Evolutionary conservation across 2,113 vertebrate genomes (phyloP), one percentile per base, ranked within the genome.

Genomic region (Lota lota): DNA sequence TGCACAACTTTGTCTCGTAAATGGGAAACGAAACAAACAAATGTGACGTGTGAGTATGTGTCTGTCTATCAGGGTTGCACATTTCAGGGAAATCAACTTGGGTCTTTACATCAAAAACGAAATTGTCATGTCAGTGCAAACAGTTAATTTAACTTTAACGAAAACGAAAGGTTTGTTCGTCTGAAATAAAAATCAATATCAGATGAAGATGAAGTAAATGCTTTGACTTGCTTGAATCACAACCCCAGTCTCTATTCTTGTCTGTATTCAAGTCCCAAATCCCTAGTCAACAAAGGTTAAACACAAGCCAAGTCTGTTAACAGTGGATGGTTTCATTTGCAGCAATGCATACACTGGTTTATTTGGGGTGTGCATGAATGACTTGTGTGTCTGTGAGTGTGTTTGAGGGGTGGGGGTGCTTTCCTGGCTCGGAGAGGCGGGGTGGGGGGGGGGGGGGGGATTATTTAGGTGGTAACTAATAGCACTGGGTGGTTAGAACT

Each of bases 401-500:
- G 70, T 56, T 17, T n/a, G 53, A 18, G 53, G 16, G 53, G 53
- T 56, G 3, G 17, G 53, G 16, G 53, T 56, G 17, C 58, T 75
- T 72, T 75, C 61, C 73, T 83, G 72, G 78, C 66, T 77, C 22
- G 1, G 40, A 11, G 40, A 6, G 10, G 40, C 12, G 40, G 40
- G 40, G 8, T 10, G 40, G 40, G 40, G 40, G 40, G 40, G 7
- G 11, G 40, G 40, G 10, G 8, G 40, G 61, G 57, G 60, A 64
- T 62, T 2, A 47, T 16, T 51, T 40, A 20, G 59, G 61, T 63
- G 63, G 62, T 61, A 64, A 72, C 67, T 65, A 74, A 69, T 68
- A 51, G 21, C 28, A 63, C 61, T 60, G 28, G 56, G 40, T 61
- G 60, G 7, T 64, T 68, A 66, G 66, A 71, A 68, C 59, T 12